A percentile compares a stretch with the other conserved stretches of the same genome.
These are phyloP conservation scores for Martes flavigula DNA, from an alignment of 2,797 vertebrate species.

Conservation along the genomic window DNA sequence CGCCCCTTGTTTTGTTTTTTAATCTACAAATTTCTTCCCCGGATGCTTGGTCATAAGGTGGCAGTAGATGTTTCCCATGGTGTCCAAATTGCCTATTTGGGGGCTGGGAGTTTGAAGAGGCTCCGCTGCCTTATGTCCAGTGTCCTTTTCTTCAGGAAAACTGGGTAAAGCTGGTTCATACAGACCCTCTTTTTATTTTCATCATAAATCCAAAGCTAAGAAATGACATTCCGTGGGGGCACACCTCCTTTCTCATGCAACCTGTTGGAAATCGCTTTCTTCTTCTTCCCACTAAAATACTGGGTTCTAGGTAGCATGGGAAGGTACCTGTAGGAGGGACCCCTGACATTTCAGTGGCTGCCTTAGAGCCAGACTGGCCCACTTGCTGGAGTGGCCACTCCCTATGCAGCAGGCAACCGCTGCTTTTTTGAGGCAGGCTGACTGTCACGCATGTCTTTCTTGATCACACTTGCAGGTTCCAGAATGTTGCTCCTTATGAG, in stretches of 20 bases:
- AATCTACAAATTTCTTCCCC: background rate
- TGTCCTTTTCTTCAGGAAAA: background rate
- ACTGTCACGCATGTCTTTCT: background rate
- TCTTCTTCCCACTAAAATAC: background rate
- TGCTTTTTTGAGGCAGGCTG: background rate
- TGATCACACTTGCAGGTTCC: background rate
- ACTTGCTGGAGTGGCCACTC: background rate
- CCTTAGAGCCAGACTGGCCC: background rate
- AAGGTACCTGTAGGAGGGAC: accelerated
- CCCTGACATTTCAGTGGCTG: background rate
- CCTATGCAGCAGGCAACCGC: too few relatives aligned
- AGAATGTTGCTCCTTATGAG: background rate
- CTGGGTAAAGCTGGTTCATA: background rate
- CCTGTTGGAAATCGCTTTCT: background rate
- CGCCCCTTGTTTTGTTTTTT: background rate
- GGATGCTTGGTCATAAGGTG: accelerated
- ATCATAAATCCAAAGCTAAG: background rate
- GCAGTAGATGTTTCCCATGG: background rate
- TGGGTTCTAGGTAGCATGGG: background rate
- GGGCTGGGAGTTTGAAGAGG: background rate
- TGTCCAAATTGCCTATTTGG: accelerated
- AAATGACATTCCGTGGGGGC: too few relatives aligned
- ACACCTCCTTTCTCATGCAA: accelerated
- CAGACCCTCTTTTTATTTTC: background rate
- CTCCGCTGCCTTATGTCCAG: accelerated